phyloP scores from a whole-genome alignment of 1,140 invertebrate species.

The Bombus sylvicola region DNA sequence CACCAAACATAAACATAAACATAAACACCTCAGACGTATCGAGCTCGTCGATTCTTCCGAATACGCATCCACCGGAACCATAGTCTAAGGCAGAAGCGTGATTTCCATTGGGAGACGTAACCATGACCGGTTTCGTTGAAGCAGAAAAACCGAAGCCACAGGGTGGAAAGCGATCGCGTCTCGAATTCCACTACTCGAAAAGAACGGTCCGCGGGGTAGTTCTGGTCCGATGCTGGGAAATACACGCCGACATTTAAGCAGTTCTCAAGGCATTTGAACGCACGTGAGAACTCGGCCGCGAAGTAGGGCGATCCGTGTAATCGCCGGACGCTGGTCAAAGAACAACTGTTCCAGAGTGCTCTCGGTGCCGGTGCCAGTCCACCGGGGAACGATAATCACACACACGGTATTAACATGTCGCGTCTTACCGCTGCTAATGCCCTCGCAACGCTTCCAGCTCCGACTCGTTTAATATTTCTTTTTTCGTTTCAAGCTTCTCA shows the following conservation, averaged over 20 bases:
- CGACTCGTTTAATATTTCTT: no score
- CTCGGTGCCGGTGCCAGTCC: no score
- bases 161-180: not conserved
- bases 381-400: no score
- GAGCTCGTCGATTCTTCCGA: no score
- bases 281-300: slow-evolving; percentile 36
- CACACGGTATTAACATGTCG: no score
- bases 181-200: not conserved
- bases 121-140: not conserved
- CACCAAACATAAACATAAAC: no score
- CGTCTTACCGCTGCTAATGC: no score
- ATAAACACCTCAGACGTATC: no score
- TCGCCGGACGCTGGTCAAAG: not conserved
- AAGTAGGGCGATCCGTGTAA: slow-evolving; percentile 16
- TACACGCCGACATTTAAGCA: not conserved
- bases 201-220: not conserved
- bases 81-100: not conserved
- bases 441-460: no score
- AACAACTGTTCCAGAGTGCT: not conserved
- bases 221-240: not conserved
- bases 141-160: not conserved
- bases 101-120: not conserved
- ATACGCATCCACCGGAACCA: no score
- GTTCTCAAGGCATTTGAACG: slow-evolving; percentile 35
- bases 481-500: no score